These are phyloP conservation scores for Pionites leucogaster DNA, from an alignment of 2,113 vertebrate species.

Conservation along the genomic window DNA sequence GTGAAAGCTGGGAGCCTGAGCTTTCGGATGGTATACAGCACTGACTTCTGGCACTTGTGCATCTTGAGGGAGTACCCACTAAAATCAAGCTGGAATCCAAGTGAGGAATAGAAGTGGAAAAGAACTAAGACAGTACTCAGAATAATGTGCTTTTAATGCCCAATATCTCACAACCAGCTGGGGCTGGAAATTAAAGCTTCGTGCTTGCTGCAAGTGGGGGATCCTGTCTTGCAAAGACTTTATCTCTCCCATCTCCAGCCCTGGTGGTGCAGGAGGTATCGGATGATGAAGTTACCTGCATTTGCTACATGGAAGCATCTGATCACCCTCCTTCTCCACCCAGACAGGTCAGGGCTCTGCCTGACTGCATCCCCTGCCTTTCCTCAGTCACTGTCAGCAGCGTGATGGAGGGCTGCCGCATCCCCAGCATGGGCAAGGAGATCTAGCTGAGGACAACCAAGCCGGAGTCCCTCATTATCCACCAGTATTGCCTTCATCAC, in stretches of 20 bases:
- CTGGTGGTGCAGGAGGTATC: not conserved
- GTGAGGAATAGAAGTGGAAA: conserved; percentile 39
- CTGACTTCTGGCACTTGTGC: conserved; percentile 48
- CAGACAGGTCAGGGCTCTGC: not conserved
- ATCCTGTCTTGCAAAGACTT: not conserved
- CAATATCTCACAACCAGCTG: conserved; percentile 65
- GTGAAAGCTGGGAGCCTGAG: conserved; percentile 57
- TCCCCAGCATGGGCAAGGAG: rapidly evolving
- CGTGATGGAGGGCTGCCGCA: rapidly evolving
- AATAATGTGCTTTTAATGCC: conserved; percentile 67
- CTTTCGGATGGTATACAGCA: conserved; percentile 13
- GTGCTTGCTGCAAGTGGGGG: not conserved
- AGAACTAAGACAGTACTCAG: conserved; percentile 52
- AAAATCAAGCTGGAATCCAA: conserved; percentile 58
- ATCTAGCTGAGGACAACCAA: not conserved
- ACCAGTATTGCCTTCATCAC: not conserved
- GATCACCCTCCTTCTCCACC: not conserved
- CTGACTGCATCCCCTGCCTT: not conserved
- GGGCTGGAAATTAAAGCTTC: conserved; percentile 45
- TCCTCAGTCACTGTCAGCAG: rapidly evolving
- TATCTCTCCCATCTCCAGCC: not conserved
- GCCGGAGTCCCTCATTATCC: not conserved
- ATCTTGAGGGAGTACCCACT: conserved; percentile 54
- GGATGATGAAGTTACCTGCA: not conserved
- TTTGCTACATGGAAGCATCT: not conserved